A percentile compares a stretch with the other conserved stretches of the same genome.
These are phyloP conservation scores for Frankliniella fusca DNA, from an alignment of 2,888 invertebrate species.

Conservation along the genomic window DNA sequence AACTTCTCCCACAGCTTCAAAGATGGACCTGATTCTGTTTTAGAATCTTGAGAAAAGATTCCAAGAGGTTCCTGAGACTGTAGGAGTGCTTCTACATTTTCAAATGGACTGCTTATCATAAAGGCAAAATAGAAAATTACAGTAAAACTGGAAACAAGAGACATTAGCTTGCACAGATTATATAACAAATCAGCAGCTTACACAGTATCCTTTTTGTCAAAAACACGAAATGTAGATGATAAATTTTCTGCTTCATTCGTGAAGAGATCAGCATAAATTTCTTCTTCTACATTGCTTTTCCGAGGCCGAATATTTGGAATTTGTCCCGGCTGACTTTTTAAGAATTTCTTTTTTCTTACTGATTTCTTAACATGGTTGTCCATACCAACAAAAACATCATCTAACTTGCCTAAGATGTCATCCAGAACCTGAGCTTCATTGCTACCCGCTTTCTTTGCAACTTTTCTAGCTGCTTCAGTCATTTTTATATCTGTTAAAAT, in stretches of 20 bases:
- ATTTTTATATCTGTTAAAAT: constrained; percentile 46
- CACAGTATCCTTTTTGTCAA: background rate
- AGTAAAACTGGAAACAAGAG: background rate
- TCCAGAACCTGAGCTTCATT: constrained; percentile 66
- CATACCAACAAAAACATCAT: constrained; percentile 48
- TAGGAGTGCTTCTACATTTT: background rate
- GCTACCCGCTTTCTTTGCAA: constrained; percentile 66
- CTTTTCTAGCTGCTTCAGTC: constrained; percentile 62
- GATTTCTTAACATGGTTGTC: constrained; percentile 36
- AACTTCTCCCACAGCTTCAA: constrained; percentile 66
- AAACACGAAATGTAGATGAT: background rate
- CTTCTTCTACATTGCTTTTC: constrained; percentile 51
- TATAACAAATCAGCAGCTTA: background rate
- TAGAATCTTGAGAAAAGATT: constrained; percentile 54
- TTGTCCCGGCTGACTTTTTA: constrained; percentile 32
- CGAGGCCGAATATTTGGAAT: background rate
- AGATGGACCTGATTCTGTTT: constrained; percentile 39
- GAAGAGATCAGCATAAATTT: background rate
- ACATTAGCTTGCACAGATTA: background rate
- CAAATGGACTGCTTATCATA: background rate
- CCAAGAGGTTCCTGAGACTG: constrained; percentile 56
- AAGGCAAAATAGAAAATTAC: background rate
- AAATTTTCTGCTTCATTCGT: background rate
- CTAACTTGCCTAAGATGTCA: constrained; percentile 65
- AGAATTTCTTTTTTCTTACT: constrained; percentile 33